Conservation (phyloP, 2,888 invertebrate genomes). For the Schrankia costaestrigalis region DNA sequence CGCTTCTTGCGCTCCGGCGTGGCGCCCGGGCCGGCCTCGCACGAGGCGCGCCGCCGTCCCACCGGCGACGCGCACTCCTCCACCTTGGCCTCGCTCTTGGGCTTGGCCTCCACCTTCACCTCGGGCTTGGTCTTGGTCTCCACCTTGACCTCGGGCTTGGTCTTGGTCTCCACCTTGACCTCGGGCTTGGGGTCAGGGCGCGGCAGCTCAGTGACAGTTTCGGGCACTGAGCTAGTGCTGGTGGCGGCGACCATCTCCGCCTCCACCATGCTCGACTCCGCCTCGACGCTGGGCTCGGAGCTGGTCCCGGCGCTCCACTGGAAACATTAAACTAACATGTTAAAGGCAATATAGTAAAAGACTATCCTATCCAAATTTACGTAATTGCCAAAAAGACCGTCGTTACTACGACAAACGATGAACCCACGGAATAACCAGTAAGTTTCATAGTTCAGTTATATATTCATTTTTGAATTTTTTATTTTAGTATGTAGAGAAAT, state of each 20-base stretch:
- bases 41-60: too few relatives aligned
- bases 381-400: not conserved
- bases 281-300: too few relatives aligned
- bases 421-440: too few relatives aligned
- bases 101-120: constrained; percentile 32
- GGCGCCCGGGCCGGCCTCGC: too few relatives aligned
- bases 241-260: constrained; percentile 21
- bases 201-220: constrained; percentile 25
- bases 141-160: constrained; percentile 27
- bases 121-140: constrained; percentile 38
- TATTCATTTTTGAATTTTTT: too few relatives aligned
- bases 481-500: too few relatives aligned
- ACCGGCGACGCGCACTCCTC: constrained; percentile 56
- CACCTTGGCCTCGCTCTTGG: constrained; percentile 31
- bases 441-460: too few relatives aligned
- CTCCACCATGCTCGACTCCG: constrained; percentile 21
- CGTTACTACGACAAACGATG: too few relatives aligned
- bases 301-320: constrained; percentile 42
- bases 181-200: constrained; percentile 28
- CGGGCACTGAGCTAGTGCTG: constrained; percentile 20
- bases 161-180: constrained; percentile 25
- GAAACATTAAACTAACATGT: constrained; percentile 5
- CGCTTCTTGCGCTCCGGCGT: constrained; percentile 75
- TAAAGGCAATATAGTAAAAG: not conserved
- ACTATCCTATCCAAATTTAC: not conserved